Conservation (phyloP, 2,888 invertebrate genomes). For the Actias luna region DNA sequence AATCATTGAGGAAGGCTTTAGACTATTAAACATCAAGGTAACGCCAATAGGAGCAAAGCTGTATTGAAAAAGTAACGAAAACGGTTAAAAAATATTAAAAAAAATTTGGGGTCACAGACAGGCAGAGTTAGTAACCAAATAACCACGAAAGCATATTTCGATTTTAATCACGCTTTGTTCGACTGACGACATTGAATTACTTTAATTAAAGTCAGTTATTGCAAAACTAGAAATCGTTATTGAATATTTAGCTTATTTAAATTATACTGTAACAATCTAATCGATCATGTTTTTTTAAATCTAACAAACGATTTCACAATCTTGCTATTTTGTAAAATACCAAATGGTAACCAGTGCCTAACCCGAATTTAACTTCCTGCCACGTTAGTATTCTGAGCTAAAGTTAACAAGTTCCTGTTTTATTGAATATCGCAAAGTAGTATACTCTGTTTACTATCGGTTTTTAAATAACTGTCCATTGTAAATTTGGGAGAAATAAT, state of each 20-base stretch:
- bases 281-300: background rate
- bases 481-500: background rate
- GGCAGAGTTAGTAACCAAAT: no score
- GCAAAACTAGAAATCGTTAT: background rate
- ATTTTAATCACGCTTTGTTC: no score
- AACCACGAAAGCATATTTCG: no score
- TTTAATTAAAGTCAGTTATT: background rate
- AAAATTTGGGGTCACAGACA: no score
- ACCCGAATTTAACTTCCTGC: background rate
- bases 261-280: background rate
- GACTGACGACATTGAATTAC: background rate
- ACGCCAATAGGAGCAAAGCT: no score
- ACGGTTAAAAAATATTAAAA: no score
- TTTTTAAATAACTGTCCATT: background rate
- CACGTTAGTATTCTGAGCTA: constrained; percentile 14
- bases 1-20: no score
- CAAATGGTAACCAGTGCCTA: background rate
- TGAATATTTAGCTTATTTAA: background rate
- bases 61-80: no score
- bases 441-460: background rate
- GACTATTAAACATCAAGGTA: no score
- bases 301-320: background rate
- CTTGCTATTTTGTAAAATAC: background rate
- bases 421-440: background rate
- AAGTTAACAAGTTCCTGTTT: constrained; percentile 45